A percentile compares a stretch with the other conserved stretches of the same genome.
Conservation (phyloP, 2,888 invertebrate species). For the Herminia tarsipennalis region DNA sequence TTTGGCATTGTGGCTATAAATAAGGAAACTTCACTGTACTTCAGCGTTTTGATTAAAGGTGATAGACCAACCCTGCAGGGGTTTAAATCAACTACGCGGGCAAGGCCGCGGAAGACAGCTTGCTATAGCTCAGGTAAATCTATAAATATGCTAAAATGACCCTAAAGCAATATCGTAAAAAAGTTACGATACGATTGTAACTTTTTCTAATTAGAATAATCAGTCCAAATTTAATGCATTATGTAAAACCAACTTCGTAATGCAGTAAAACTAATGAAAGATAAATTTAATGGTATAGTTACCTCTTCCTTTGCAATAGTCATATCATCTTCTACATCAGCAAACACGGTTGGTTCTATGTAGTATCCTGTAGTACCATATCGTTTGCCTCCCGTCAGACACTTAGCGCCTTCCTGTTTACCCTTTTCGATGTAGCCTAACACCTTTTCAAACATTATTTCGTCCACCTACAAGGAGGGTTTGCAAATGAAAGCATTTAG, state of each 20-base stretch:
- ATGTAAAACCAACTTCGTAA: no score
- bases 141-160: background rate
- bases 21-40: no score
- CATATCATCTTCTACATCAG: slow-evolving; percentile 91
- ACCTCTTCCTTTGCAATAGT: slow-evolving; percentile 92
- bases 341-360: slow-evolving; percentile 91
- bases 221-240: background rate
- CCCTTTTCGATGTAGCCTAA: slow-evolving; percentile 91
- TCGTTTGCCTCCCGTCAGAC: slow-evolving; percentile 89
- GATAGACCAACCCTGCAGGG: no score
- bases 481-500: no score
- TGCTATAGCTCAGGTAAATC: background rate
- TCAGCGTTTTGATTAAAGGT: no score
- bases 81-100: no score
- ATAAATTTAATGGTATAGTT: background rate
- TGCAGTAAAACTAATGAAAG: background rate
- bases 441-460: slow-evolving; percentile 90
- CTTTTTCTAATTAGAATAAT: background rate
- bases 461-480: slow-evolving; percentile 88
- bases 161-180: background rate
- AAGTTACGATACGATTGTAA: background rate
- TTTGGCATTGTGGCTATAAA: no score
- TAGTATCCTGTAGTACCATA: slow-evolving; percentile 90
- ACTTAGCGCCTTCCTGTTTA: slow-evolving; percentile 91
- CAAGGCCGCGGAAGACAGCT: no score